Evolutionary conservation across 2,797 vertebrate genomes (phyloP).

Genomic region (Glossophaga mutica): DNA sequence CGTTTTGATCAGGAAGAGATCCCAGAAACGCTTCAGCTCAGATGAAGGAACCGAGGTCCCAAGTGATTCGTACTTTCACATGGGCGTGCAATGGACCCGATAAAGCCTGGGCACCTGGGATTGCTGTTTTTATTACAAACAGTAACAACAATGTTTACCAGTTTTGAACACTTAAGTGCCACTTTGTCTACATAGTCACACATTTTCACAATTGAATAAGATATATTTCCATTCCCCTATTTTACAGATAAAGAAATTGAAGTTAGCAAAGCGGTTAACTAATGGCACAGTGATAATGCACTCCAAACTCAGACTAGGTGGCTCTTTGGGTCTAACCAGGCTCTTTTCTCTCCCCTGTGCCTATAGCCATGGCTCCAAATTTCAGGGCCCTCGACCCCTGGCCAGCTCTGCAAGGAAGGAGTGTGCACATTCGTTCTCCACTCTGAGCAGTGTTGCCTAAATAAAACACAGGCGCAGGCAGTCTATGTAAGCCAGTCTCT

Average conservation of each 20-base stretch:
- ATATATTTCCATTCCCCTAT: background rate
- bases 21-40: background rate
- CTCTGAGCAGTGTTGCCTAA: background rate
- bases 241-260: background rate
- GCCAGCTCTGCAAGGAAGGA: background rate
- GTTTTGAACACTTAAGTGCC: background rate
- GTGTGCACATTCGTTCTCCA: background rate
- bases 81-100: background rate
- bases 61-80: background rate
- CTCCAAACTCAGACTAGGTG: background rate
- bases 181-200: background rate
- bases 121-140: background rate
- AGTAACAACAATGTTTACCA: background rate
- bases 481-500: background rate
- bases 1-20: background rate
- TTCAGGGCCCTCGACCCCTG: fast-evolving
- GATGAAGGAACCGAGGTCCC: background rate
- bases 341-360: background rate
- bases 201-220: background rate
- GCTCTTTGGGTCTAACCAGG: background rate
- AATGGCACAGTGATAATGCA: background rate
- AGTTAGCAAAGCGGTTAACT: background rate
- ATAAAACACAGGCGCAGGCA: background rate
- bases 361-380: background rate
- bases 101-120: background rate